phyloP scores from a whole-genome alignment of 2,113 vertebrate species.

The Cranoglanis bouderius region DNA sequence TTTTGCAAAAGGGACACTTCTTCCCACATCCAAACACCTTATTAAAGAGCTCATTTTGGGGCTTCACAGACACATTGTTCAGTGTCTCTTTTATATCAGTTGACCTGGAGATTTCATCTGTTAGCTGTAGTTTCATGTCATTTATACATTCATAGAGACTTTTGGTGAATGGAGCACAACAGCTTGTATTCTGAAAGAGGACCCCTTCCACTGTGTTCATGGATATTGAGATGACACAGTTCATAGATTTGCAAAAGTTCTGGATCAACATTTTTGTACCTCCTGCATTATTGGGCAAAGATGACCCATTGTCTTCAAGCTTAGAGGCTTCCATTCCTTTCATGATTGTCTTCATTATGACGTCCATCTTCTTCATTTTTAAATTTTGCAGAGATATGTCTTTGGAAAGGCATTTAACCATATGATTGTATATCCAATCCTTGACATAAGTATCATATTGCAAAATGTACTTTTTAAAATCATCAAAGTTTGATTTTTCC shows the following conservation, averaged over 20 bases:
- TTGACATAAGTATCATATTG: slow-evolving; percentile 62
- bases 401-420: slow-evolving; percentile 11
- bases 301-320: not conserved
- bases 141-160: slow-evolving; percentile 55
- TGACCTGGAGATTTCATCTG: not conserved
- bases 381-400: not conserved
- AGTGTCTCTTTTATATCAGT: slow-evolving; percentile 1
- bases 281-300: not conserved
- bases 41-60: slow-evolving; percentile 46
- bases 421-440: slow-evolving; percentile 42
- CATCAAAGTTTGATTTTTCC: slow-evolving; percentile 40
- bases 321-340: not conserved
- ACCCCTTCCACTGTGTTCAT: not conserved
- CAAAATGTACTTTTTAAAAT: slow-evolving; percentile 50
- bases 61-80: slow-evolving; percentile 22
- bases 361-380: slow-evolving; percentile 27
- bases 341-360: not conserved
- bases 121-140: slow-evolving; percentile 4
- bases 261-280: not conserved
- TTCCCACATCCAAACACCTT: slow-evolving; percentile 62
- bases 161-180: not conserved
- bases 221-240: not conserved
- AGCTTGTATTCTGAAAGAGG: slow-evolving; percentile 11
- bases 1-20: slow-evolving; percentile 58
- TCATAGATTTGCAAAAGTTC: slow-evolving; percentile 27